These are phyloP conservation scores for Tineola bisselliella DNA, from an alignment of 2,888 invertebrate genomes.

Conservation along the genomic window DNA sequence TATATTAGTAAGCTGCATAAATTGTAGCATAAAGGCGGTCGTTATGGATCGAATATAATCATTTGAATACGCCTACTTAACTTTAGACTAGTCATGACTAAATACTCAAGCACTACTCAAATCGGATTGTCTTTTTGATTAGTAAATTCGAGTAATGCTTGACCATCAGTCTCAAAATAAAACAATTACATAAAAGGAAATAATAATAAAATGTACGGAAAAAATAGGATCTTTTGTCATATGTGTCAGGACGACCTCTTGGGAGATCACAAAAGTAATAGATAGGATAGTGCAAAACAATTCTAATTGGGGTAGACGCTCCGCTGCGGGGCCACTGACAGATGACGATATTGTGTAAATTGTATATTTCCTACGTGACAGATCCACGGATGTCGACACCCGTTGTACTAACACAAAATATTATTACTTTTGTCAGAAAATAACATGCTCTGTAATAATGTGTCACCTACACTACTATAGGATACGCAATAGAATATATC, in stretches of 20 bases:
- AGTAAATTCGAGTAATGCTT: no score
- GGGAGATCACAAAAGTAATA: conserved; percentile 38
- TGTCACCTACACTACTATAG: not conserved
- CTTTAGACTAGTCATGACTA: no score
- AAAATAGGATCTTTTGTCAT: conserved; percentile 3
- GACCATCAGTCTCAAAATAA: not conserved
- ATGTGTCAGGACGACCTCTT: conserved; percentile 14
- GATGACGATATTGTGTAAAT: conserved; percentile 60
- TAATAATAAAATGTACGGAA: not conserved
- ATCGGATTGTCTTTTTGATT: no score
- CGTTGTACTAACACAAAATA: conserved; percentile 18
- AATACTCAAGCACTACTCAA: no score
- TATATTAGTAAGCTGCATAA: no score
- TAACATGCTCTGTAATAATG: not conserved
- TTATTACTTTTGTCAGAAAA: conserved; percentile 5
- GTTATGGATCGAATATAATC: no score
- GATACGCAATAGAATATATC: no score
- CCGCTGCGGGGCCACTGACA: conserved; percentile 42
- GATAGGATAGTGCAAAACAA: conserved; percentile 50
- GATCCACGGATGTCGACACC: conserved; percentile 21
- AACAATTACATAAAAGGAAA: not conserved
- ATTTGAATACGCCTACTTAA: no score
- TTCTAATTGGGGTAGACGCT: conserved; percentile 56
- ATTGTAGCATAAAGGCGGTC: no score
- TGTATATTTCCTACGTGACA: conserved; percentile 42